phyloP scores from a whole-genome alignment of 2,113 vertebrate species.

The Marmota flaviventris region DNA sequence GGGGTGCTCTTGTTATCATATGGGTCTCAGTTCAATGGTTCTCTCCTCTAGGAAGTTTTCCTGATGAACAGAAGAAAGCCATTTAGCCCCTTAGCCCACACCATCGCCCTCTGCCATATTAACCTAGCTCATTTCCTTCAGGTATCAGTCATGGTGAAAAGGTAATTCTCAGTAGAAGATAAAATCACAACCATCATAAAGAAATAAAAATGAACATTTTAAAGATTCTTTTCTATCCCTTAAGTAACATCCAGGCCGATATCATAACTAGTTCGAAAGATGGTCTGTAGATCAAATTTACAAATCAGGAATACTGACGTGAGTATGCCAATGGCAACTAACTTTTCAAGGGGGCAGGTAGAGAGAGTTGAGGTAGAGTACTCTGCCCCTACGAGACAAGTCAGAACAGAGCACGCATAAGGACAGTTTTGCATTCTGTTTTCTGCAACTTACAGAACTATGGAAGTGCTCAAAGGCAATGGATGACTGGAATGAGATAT shows the following conservation, averaged over 20 bases:
- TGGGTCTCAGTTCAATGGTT: neutral
- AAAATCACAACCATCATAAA: neutral
- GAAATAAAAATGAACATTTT: neutral
- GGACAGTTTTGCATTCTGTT: neutral
- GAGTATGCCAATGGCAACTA: neutral
- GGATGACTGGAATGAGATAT: neutral
- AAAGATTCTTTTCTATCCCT: neutral
- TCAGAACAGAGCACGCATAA: neutral
- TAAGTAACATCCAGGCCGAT: neutral
- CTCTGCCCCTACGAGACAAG: neutral
- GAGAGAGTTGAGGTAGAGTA: neutral
- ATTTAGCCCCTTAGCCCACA: fast-evolving
- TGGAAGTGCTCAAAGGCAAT: neutral
- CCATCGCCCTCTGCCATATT: neutral
- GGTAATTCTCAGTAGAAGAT: neutral
- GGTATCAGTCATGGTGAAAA: neutral
- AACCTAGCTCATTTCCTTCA: neutral
- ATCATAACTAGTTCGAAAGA: neutral
- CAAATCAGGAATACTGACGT: neutral
- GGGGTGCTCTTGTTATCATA: neutral
- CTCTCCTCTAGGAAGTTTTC: neutral
- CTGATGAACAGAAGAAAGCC: neutral
- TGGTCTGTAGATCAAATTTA: neutral
- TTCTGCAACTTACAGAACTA: neutral
- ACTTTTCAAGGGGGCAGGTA: neutral